A percentile compares a stretch with the other conserved stretches of the same genome.
Evolutionary conservation across 2,797 vertebrate genomes (phyloP).

Genomic region (Moxostoma hubbsi): DNA sequence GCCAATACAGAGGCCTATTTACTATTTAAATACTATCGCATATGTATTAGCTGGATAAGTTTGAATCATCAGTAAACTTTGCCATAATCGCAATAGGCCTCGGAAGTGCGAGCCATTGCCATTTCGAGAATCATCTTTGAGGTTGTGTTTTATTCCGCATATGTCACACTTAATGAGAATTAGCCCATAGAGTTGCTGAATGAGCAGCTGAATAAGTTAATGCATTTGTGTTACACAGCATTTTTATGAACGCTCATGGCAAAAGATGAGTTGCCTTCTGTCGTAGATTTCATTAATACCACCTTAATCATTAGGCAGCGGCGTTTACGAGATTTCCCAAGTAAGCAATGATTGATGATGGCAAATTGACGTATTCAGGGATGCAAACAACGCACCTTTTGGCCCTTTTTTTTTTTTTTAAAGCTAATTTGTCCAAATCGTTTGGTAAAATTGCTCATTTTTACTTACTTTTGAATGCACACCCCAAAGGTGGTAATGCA

Average conservation of each 20-base stretch:
- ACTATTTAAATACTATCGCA: no score
- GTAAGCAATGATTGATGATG: no score
- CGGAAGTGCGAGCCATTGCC: background rate
- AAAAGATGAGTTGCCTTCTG: no score
- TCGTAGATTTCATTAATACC: background rate
- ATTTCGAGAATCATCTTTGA: conserved; percentile 3
- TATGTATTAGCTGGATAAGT: background rate
- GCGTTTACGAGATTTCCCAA: no score
- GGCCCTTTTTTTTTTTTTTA: no score
- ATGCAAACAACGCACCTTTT: no score
- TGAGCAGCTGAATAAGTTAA: background rate
- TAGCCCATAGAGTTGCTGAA: background rate
- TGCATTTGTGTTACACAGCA: background rate
- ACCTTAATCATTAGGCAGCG: background rate
- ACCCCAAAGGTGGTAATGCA: no score
- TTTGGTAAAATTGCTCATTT: no score
- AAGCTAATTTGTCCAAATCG: no score
- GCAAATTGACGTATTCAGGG: no score
- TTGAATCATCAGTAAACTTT: conserved; percentile 1
- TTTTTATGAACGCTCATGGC: background rate
- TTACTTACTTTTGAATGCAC: no score
- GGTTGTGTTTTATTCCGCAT: background rate
- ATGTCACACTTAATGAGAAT: background rate
- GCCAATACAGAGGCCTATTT: no score
- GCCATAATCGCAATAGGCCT: conserved; percentile 7